Evolutionary conservation across 2,113 vertebrate genomes (phyloP), one percentile per base, ranked within the genome.

Genomic region (Catharus fuscescens): DNA sequence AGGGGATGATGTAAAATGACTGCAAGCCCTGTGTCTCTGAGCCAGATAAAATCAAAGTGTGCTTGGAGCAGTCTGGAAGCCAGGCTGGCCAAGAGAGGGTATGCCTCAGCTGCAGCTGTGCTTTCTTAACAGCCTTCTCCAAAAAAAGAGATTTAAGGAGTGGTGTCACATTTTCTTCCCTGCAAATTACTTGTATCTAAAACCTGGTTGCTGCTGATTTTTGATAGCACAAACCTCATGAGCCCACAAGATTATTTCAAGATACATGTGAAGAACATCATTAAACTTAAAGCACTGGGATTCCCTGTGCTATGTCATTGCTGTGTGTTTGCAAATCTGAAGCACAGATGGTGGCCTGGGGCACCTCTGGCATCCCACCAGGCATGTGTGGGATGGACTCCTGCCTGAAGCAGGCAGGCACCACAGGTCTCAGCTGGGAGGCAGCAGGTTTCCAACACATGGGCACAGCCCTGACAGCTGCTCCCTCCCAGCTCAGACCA

Each of bases 341-440:
- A 44, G n/a, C 57, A n/a, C 5, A 9, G 24, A 31, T 45, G 64
- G 20, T 9, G 10, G 13, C 9, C 15, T 2, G 3, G 38, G 26
- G 52, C 4, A 3, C 47, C 24, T 0, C 2, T 65, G 59, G 71
- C 59, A 72, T 10, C 67, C 64, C 45, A 65, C 8, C 44, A 61
- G 86, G 64, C 23, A 0, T 0, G 29, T 0, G 29, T 54, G 53
- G 16, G 28, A 14, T 38, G 86, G 44, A 21, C 32, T 38, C 44
- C 59, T 59, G 32, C 44, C 44, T 8, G 60, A 6, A 44, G 45
- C 26, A 66, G 42, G 44, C 73, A 71, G 29, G 15, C 42, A 13
- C 9, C 40, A 1, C 48, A 26, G 62, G 36, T 52, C 77, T 61
- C 16, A 18, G 52, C 86, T 60, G 65, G 56, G 32, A 59, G 38